These are phyloP conservation scores for Galago senegalensis DNA, from an alignment of 2,797 vertebrate genomes.

Conservation along the genomic window DNA sequence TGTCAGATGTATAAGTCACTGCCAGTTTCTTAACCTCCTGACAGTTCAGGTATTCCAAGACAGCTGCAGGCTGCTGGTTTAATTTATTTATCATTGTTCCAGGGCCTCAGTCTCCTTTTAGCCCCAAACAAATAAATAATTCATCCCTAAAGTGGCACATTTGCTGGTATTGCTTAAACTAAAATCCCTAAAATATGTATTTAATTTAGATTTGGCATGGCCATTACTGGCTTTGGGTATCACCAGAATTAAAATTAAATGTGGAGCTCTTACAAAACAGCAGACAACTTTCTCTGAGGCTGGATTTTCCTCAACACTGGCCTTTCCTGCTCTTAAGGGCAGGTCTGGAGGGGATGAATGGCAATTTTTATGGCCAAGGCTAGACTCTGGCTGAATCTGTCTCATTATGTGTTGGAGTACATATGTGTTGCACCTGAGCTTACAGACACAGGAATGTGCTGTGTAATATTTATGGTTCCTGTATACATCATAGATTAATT, in stretches of 20 bases:
- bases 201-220: constrained; percentile 84
- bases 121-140: constrained; percentile 81
- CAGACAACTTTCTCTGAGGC: neutral
- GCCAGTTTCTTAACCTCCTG: neutral
- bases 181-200: constrained; percentile 83
- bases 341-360: rapidly evolving
- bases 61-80: neutral
- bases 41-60: neutral
- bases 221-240: neutral
- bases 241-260: neutral
- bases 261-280: neutral
- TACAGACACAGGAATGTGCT: neutral
- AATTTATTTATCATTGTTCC: constrained; percentile 58
- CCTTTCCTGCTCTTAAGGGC: neutral
- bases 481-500: neutral
- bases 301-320: neutral
- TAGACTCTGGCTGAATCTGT: neutral
- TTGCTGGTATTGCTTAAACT: constrained; percentile 73
- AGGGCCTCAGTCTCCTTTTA: neutral
- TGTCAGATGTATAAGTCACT: neutral
- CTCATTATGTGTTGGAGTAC: neutral
- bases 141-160: constrained; percentile 58
- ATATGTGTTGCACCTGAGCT: neutral
- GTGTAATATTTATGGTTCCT: constrained; percentile 63
- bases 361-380: neutral